These are phyloP conservation scores for Ciconia maguari DNA, from an alignment of 2,113 vertebrate species.

Conservation along the genomic window DNA sequence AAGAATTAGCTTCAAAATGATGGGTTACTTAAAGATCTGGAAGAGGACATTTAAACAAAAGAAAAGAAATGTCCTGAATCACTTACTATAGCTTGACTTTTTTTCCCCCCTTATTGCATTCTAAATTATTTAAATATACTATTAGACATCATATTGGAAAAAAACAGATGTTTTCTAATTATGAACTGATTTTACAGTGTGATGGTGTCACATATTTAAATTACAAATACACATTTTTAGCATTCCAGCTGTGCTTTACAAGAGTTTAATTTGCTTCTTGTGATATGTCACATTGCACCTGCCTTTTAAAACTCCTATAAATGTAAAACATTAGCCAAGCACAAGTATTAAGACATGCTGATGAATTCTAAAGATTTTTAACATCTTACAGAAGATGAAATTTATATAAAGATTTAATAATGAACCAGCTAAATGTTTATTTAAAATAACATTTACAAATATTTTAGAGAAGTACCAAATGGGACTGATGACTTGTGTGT, in stretches of 20 bases:
- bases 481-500: slow-evolving; percentile 51
- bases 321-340: slow-evolving; percentile 81
- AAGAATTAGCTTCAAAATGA: slow-evolving; percentile 73
- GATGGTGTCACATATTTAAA: slow-evolving; percentile 85
- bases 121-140: slow-evolving; percentile 88
- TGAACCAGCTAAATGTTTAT: slow-evolving; percentile 71
- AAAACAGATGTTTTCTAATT: slow-evolving; percentile 86
- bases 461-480: slow-evolving; percentile 65
- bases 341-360: slow-evolving; percentile 76
- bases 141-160: slow-evolving; percentile 81
- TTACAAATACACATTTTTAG: slow-evolving; percentile 87
- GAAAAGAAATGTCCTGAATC: slow-evolving; percentile 61
- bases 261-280: slow-evolving; percentile 85
- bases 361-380: slow-evolving; percentile 76
- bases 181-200: slow-evolving; percentile 86
- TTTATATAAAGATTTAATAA: slow-evolving; percentile 73
- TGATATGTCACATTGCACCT: slow-evolving; percentile 84
- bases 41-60: slow-evolving; percentile 67
- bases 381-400: slow-evolving; percentile 61
- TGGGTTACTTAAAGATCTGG: slow-evolving; percentile 49
- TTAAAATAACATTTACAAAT: slow-evolving; percentile 79
- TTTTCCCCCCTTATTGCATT: slow-evolving; percentile 63
- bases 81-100: slow-evolving; percentile 64
- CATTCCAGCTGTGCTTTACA: slow-evolving; percentile 87
- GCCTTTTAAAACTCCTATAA: slow-evolving; percentile 84